Conservation (phyloP, 2,888 invertebrate genomes). For the Altica lythri region DNA sequence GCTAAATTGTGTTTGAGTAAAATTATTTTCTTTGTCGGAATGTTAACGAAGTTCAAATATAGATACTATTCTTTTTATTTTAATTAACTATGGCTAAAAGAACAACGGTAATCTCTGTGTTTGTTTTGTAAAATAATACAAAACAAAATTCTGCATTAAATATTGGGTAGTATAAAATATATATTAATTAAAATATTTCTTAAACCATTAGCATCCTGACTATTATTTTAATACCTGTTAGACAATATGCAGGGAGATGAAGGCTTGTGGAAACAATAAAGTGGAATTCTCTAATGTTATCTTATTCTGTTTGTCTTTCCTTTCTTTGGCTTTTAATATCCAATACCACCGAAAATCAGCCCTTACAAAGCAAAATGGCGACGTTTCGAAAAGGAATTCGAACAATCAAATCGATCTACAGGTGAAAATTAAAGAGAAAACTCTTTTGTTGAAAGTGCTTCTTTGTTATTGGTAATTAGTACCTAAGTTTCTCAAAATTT, state of each 20-base stretch:
- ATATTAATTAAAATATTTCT: too few relatives aligned
- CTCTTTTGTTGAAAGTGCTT: background rate
- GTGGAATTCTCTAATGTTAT: conserved; percentile 40
- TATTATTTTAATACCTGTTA: conserved; percentile 38
- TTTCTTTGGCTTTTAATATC: conserved; percentile 39
- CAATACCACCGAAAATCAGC: conserved; percentile 35
- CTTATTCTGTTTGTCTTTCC: conserved; percentile 40
- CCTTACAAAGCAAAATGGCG: conserved; percentile 16
- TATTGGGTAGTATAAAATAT: too few relatives aligned
- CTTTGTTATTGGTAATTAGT: too few relatives aligned
- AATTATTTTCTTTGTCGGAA: too few relatives aligned
- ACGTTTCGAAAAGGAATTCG: conserved; percentile 1
- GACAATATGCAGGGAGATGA: conserved; percentile 40
- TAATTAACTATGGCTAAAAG: too few relatives aligned
- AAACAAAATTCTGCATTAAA: too few relatives aligned
- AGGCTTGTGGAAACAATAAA: conserved; percentile 39
- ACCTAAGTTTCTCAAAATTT: too few relatives aligned
- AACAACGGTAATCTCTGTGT: too few relatives aligned
- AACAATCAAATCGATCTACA: conserved; percentile 5
- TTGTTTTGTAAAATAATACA: too few relatives aligned
- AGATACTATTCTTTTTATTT: too few relatives aligned
- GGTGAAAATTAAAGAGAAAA: conserved; percentile 5
- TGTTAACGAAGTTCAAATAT: too few relatives aligned
- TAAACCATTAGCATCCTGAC: conserved; percentile 14
- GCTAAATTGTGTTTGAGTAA: too few relatives aligned